Percentiles rank a stretch among this genome's conserved stretches.
These are phyloP conservation scores for Mastomys natalensis DNA, from an alignment of 2,113 vertebrate genomes.

Conservation along the genomic window DNA sequence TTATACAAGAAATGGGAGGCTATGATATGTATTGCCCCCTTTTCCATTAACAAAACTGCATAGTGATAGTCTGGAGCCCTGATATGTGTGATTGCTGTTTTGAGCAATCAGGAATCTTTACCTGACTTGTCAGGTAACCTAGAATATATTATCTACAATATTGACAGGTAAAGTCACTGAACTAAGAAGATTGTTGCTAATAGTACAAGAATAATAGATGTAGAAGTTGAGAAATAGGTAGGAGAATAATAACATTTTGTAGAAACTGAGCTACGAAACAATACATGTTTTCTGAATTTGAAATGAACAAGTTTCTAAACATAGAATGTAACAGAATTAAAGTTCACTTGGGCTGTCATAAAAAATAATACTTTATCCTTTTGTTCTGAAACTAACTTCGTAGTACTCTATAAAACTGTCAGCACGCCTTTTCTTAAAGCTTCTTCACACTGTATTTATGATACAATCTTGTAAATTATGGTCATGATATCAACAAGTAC, in stretches of 20 bases:
- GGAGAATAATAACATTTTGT: neutral
- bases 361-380: neutral
- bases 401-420: neutral
- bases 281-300: neutral
- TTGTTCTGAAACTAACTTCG: slow-evolving; percentile 18
- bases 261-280: neutral
- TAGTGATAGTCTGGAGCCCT: neutral
- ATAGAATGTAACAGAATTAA: neutral
- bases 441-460: slow-evolving; percentile 29
- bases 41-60: neutral
- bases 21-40: neutral
- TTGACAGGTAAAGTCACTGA: neutral
- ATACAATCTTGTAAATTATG: neutral
- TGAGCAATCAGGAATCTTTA: neutral
- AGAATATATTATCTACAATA: neutral
- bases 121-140: neutral
- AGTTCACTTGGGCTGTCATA: neutral
- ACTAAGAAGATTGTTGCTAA: neutral
- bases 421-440: neutral
- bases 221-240: neutral
- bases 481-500: neutral
- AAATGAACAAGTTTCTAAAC: neutral
- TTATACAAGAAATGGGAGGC: neutral
- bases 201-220: neutral
- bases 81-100: neutral